Evolutionary conservation across 2,113 vertebrate species (phyloP).

Genomic region (Orycteropus afer): DNA sequence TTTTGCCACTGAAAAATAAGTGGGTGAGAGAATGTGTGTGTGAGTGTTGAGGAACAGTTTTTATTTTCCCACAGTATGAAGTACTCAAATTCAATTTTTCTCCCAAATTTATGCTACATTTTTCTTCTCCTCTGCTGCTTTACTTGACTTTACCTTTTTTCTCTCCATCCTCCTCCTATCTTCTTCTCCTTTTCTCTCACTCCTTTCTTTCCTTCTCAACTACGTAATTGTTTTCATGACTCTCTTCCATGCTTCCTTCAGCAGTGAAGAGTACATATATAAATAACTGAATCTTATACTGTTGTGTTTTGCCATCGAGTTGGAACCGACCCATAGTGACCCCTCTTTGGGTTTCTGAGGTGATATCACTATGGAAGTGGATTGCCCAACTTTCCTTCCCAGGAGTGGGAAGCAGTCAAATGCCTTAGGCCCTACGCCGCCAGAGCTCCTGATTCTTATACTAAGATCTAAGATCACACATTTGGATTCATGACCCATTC

Average conservation of each 20-base stretch:
- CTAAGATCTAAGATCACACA: neutral
- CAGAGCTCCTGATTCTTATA: neutral
- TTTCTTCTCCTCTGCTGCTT: neutral
- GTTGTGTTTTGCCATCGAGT: too few relatives aligned
- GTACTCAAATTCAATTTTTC: neutral
- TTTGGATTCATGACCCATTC: neutral
- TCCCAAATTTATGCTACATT: neutral
- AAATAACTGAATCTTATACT: neutral
- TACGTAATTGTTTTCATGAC: neutral
- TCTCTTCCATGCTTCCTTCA: neutral
- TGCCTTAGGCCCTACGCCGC: too few relatives aligned
- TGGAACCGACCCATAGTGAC: too few relatives aligned
- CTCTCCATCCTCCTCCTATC: neutral
- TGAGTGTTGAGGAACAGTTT: neutral
- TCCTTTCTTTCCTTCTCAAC: neutral
- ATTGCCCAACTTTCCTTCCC: too few relatives aligned
- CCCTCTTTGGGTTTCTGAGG: too few relatives aligned
- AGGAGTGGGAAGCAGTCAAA: too few relatives aligned
- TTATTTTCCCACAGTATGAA: neutral
- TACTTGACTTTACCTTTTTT: neutral
- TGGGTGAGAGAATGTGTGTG: neutral
- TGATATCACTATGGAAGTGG: too few relatives aligned
- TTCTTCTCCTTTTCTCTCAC: neutral
- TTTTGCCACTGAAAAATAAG: neutral
- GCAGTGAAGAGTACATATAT: neutral